Conservation (phyloP, 2,797 vertebrate species). For the Rachycentron canadum region DNA sequence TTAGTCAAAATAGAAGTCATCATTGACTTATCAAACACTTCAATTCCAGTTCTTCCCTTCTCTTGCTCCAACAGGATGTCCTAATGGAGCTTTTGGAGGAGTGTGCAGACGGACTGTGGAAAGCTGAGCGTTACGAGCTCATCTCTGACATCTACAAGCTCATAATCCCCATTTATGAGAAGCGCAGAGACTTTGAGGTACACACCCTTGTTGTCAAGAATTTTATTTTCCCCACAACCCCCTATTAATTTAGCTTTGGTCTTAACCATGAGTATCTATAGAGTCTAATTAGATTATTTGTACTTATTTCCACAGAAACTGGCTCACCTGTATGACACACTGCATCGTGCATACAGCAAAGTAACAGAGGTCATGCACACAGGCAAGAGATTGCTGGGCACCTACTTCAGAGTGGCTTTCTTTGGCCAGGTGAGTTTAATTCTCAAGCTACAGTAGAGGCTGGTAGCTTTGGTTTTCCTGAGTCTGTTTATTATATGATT, state of each 20-base stretch:
- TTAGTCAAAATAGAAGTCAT: not conserved
- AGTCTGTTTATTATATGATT: not conserved
- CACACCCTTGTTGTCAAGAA: not conserved
- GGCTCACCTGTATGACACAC: slow-evolving; percentile 95
- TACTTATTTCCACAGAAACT: slow-evolving; percentile 88
- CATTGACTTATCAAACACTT: slow-evolving; percentile 8
- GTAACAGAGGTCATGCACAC: slow-evolving; percentile 98
- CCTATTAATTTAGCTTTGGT: not conserved
- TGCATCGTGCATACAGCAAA: slow-evolving; percentile 97
- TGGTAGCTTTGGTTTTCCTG: not conserved
- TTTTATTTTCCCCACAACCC: not conserved
- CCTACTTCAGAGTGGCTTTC: slow-evolving; percentile 98
- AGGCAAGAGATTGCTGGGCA: slow-evolving; percentile 94
- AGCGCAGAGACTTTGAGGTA: slow-evolving; percentile 98
- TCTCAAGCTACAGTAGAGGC: not conserved
- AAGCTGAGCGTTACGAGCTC: slow-evolving; percentile 97
- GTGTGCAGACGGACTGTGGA: slow-evolving; percentile 97
- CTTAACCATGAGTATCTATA: not conserved
- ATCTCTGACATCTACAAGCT: slow-evolving; percentile 98
- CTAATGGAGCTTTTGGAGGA: slow-evolving; percentile 96
- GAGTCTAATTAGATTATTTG: not conserved
- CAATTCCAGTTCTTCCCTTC: not conserved
- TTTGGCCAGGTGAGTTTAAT: slow-evolving; percentile 92
- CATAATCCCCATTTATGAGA: slow-evolving; percentile 98
- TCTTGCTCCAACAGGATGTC: slow-evolving; percentile 87